Evolutionary conservation across 2,113 vertebrate species (phyloP).

Genomic region (Rhinolophus ferrumequinum): DNA sequence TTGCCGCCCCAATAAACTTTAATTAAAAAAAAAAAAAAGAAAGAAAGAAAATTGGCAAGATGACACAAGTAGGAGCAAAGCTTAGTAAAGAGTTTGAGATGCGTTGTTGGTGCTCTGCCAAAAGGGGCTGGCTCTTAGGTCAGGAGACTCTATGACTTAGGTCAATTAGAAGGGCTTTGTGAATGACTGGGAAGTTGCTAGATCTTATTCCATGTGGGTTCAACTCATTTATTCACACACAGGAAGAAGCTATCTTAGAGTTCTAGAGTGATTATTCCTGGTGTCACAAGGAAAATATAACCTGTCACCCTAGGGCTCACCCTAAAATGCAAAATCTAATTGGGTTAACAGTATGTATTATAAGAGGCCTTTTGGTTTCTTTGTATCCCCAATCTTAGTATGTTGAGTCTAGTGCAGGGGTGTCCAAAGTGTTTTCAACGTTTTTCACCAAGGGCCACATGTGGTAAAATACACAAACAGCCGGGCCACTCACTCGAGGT

Average conservation of each 20-base stretch:
- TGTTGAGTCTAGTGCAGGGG: not conserved
- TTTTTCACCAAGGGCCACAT: no score
- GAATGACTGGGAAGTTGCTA: not conserved
- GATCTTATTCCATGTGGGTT: not conserved
- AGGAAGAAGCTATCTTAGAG: not conserved
- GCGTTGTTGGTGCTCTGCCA: not conserved
- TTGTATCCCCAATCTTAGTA: not conserved
- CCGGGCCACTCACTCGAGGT: no score
- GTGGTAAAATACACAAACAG: no score
- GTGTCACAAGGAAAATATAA: not conserved
- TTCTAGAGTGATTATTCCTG: not conserved
- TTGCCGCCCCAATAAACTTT: no score
- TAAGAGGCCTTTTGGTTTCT: not conserved
- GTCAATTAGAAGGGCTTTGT: not conserved
- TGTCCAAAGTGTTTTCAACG: no score
- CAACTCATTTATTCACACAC: not conserved
- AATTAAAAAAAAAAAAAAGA: no score
- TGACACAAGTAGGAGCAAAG: fast-evolving
- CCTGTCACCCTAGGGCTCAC: not conserved
- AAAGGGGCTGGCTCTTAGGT: not conserved
- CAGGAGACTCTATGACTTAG: not conserved
- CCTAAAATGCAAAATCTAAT: not conserved
- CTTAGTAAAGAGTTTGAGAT: not conserved
- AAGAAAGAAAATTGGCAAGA: not conserved
- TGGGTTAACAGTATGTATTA: not conserved